phyloP scores from a whole-genome alignment of 2,113 vertebrate species.

The Carettochelys insculpta region DNA sequence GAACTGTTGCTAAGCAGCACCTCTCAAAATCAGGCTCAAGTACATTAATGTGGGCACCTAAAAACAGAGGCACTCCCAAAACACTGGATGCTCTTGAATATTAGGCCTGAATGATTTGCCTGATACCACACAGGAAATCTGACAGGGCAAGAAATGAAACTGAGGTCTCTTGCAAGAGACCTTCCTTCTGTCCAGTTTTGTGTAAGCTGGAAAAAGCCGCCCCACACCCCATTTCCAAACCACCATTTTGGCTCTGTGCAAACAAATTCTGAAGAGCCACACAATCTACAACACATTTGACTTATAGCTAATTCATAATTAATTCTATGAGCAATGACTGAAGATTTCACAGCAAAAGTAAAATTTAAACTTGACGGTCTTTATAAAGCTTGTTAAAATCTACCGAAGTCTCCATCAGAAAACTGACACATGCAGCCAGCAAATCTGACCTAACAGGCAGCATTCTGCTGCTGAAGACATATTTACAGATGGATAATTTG shows the following conservation, averaged over 20 bases:
- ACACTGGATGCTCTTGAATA: too few relatives aligned
- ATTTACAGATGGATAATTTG: background rate
- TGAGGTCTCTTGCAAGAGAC: rapidly evolving
- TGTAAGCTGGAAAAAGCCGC: background rate
- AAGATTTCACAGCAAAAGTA: background rate
- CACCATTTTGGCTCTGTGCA: rapidly evolving
- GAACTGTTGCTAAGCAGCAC: background rate
- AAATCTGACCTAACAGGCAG: background rate
- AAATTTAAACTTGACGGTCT: background rate
- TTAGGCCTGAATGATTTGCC: background rate
- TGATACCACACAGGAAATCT: background rate
- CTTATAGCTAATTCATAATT: background rate
- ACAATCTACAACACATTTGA: background rate
- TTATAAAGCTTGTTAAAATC: background rate
- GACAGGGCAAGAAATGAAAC: background rate
- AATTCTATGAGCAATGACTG: background rate
- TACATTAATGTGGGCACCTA: too few relatives aligned
- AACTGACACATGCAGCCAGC: background rate
- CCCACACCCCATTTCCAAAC: background rate
- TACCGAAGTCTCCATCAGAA: background rate
- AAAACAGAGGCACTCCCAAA: too few relatives aligned
- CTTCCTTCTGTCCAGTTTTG: background rate
- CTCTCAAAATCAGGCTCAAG: background rate
- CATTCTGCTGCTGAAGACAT: background rate
- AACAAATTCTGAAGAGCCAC: background rate